A percentile compares a stretch with the other conserved stretches of the same genome.
Evolutionary conservation across 2,888 invertebrate genomes (phyloP).

Genomic region (Idaea biselata): DNA sequence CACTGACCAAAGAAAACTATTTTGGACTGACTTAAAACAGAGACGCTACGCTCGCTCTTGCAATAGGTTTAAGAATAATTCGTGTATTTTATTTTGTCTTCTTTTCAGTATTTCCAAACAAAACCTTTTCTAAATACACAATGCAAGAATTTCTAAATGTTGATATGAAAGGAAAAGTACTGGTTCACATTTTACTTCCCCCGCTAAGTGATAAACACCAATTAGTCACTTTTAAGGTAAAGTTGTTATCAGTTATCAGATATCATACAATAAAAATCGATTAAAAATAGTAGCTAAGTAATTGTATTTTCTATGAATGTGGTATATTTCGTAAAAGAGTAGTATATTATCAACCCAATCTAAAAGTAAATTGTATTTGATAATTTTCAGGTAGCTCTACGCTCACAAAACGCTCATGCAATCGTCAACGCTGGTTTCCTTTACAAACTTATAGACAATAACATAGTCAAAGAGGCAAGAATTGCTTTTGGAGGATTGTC

Average conservation of each 20-base stretch:
- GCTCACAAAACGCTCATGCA: constrained; percentile 87
- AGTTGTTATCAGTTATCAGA: not conserved
- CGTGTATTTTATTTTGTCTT: not conserved
- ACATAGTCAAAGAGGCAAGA: constrained; percentile 65
- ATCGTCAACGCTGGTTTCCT: constrained; percentile 88
- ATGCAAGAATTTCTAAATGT: constrained; percentile 61
- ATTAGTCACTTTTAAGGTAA: constrained; percentile 50
- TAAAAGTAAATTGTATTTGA: not conserved
- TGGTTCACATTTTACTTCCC: constrained; percentile 46
- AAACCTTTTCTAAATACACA: constrained; percentile 37
- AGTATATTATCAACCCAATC: no score
- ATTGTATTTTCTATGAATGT: no score
- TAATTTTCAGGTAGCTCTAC: constrained; percentile 83
- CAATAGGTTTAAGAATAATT: no score
- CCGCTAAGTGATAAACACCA: constrained; percentile 37
- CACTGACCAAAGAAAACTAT: no score
- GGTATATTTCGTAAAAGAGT: no score
- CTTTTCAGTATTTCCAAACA: constrained; percentile 40
- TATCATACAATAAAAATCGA: not conserved
- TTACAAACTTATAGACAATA: constrained; percentile 71
- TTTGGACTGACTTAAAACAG: no score
- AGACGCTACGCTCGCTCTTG: no score
- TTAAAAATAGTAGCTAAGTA: no score
- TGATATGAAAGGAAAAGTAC: constrained; percentile 64
- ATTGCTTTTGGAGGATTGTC: constrained; percentile 83